Evolutionary conservation across 1,140 invertebrate species (phyloP).

Genomic region (Solenopsis invicta): DNA sequence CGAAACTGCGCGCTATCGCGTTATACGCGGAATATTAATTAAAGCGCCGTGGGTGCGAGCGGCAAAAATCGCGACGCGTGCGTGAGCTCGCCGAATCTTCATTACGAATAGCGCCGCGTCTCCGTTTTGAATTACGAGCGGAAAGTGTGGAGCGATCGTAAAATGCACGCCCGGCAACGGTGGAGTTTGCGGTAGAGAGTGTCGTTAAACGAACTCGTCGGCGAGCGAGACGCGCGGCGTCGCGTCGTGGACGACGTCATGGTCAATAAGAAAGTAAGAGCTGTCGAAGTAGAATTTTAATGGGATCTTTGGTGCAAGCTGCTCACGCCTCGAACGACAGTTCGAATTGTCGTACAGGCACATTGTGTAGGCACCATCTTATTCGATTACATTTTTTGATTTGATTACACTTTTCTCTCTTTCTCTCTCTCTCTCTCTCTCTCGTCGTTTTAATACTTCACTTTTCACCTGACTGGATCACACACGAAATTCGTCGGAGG

Average conservation of each 20-base stretch:
- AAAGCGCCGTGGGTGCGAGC: slow-evolving; percentile 33
- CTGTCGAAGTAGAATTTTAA: slow-evolving; percentile 55
- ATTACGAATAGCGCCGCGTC: slow-evolving; percentile 64
- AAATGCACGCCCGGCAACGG: slow-evolving; percentile 48
- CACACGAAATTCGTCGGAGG: slow-evolving; percentile 31
- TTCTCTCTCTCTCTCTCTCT: neutral
- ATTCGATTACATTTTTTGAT: neutral
- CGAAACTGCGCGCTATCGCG: slow-evolving; percentile 70
- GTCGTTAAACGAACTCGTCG: slow-evolving; percentile 66
- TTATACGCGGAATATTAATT: slow-evolving; percentile 77
- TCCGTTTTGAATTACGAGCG: slow-evolving; percentile 74
- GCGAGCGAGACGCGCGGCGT: neutral
- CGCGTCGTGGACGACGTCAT: slow-evolving; percentile 35
- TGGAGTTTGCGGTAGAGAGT: slow-evolving; percentile 21
- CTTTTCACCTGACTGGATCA: slow-evolving; percentile 23
- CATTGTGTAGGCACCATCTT: neutral
- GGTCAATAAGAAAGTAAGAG: slow-evolving; percentile 52
- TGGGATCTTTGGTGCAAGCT: slow-evolving; percentile 22
- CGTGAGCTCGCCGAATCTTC: slow-evolving; percentile 67
- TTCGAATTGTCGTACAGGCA: neutral
- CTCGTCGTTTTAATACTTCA: neutral
- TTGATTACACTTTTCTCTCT: neutral
- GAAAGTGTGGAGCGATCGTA: slow-evolving; percentile 76
- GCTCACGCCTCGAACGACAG: neutral
- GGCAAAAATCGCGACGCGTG: slow-evolving; percentile 42